Evolutionary conservation across 1,140 invertebrate genomes (phyloP), one percentile per base, ranked within the genome.

Genomic region (Drosophila azteca): DNA sequence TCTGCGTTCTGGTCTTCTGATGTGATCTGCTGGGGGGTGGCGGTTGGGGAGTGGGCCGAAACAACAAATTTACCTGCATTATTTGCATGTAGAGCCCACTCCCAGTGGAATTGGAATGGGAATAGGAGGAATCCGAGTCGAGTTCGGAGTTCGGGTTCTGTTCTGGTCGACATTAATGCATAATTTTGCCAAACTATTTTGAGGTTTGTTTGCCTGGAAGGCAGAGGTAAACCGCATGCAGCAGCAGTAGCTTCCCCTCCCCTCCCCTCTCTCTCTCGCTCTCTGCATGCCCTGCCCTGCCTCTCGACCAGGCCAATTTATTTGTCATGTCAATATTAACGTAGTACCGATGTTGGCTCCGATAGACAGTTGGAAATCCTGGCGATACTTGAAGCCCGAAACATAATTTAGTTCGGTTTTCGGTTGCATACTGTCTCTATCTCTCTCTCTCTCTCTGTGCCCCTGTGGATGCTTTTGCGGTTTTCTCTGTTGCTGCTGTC

Each of bases 161-260:
- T 15, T 46, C 78, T 60, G 60, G 75, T 71, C 73, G 79, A 87
- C 76, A 88, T 87, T 89, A 87, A 87, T 88, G 83, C 83, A 87
- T 87, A 87, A 87, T 87, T 88, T 87, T 87, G 83, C 83, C 83
- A 87, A 88, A 88, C 83, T 87, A 87, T 87, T 88, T 88, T 88
- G 83, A 77, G 83, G 83, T 88, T 87, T 88, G 83, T 88, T 83
- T 77, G 83, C 82, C 82, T 79, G 70, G 59, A 66, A 75, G 78
- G 50, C 76, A 5, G 4, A 26, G 3, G 24, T 26, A 67, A 67
- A 78, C 80, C 66, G 51, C 72, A 67, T 49, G 35, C 78, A 63
- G 68, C 61, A 77, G 72, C 63, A 63, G 68, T 64, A 77, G 72
- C 63, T 51, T 50, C 66, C 53, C 26, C 51, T 13, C 24, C 9